phyloP scores from a whole-genome alignment of 1,140 invertebrate genomes.

The Calliopsis andreniformis region DNA sequence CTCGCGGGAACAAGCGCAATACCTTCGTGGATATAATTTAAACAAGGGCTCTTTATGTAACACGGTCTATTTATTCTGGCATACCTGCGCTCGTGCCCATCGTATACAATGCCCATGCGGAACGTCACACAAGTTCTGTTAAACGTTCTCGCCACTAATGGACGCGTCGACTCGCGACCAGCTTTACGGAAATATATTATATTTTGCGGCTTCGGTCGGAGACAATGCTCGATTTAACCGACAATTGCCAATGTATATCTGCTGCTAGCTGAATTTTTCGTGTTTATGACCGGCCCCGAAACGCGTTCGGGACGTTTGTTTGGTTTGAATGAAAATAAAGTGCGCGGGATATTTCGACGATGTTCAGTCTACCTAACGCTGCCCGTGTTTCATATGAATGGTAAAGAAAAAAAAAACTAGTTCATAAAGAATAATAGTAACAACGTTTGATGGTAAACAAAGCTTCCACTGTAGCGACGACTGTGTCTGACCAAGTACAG shows the following conservation, averaged over 20 bases:
- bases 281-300: background rate
- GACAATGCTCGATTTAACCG: constrained; percentile 41
- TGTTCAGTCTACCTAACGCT: too few species aligned
- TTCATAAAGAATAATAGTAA: too few species aligned
- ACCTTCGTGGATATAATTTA: constrained; percentile 60
- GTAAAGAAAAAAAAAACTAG: too few species aligned
- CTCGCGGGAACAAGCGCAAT: constrained; percentile 58
- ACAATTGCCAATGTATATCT: background rate
- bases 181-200: constrained; percentile 26
- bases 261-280: background rate
- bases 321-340: background rate
- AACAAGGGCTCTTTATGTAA: constrained; percentile 55
- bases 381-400: too few species aligned
- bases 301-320: background rate
- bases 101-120: constrained; percentile 40
- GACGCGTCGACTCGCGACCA: constrained; percentile 33
- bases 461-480: too few species aligned
- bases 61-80: constrained; percentile 59
- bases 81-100: constrained; percentile 37
- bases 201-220: constrained; percentile 32
- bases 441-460: too few species aligned
- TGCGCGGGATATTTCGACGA: background rate
- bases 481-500: too few species aligned
- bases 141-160: constrained; percentile 45
- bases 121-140: constrained; percentile 53